Evolutionary conservation across 2,113 vertebrate species (phyloP).

Genomic region (Melozone crissalis): DNA sequence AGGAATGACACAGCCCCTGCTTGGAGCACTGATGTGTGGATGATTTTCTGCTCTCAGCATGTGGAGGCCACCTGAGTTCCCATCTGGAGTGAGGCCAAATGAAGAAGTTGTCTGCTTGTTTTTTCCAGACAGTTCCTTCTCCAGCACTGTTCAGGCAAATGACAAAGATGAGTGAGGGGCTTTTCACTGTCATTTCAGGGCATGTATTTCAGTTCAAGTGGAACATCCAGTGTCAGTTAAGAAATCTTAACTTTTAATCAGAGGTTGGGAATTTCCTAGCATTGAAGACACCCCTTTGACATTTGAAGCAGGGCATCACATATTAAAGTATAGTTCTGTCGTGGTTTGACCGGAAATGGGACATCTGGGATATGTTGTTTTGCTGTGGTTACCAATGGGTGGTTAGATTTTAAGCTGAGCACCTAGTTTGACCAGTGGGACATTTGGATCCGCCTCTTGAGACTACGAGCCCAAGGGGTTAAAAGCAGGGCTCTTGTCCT

Average conservation of each 20-base stretch:
- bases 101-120: background rate
- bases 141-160: background rate
- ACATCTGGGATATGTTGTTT: too few species aligned
- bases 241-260: background rate
- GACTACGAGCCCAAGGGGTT: too few species aligned
- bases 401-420: too few species aligned
- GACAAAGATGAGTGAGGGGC: background rate
- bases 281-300: background rate
- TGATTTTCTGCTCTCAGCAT: background rate
- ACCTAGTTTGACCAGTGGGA: too few species aligned
- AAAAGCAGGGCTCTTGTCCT: too few species aligned
- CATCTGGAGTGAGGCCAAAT: background rate
- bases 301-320: background rate
- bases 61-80: background rate
- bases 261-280: constrained; percentile 18
- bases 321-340: background rate
- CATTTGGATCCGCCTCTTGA: too few species aligned
- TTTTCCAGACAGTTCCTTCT: background rate
- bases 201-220: background rate
- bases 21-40: background rate
- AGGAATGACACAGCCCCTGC: background rate
- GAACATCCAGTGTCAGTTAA: background rate
- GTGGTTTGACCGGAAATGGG: too few species aligned
- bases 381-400: too few species aligned
- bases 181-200: background rate